phyloP scores from a whole-genome alignment of 2,113 vertebrate species.

The Megaceryle torquata region DNA sequence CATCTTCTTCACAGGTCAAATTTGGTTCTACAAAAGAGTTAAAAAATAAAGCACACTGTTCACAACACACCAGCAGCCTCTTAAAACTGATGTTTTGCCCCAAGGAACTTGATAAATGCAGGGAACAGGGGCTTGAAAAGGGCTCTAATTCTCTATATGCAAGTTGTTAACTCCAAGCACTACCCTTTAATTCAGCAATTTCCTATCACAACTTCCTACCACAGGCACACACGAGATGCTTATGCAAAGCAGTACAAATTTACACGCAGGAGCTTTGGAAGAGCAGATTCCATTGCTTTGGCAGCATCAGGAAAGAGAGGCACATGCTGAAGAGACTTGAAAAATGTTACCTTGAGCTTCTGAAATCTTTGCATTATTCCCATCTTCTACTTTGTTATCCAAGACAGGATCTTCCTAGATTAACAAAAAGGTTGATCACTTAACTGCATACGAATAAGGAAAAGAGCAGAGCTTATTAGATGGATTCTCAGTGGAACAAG shows the following conservation, averaged over 20 bases:
- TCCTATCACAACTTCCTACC: not conserved
- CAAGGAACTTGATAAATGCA: not conserved
- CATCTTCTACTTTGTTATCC: slow-evolving; percentile 22
- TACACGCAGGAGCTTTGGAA: not conserved
- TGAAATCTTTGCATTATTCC: not conserved
- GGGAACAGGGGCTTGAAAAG: not conserved
- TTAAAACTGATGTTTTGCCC: not conserved
- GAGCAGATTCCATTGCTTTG: not conserved
- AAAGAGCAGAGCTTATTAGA: not conserved
- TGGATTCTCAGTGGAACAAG: not conserved
- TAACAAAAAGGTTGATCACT: not conserved
- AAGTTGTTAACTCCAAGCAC: not conserved
- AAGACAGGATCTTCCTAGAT: slow-evolving; percentile 59
- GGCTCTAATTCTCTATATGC: not conserved
- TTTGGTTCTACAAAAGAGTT: slow-evolving; percentile 19
- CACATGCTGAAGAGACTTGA: not conserved
- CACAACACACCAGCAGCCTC: not conserved
- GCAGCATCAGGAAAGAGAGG: not conserved
- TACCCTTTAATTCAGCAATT: not conserved
- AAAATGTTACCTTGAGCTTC: slow-evolving; percentile 61
- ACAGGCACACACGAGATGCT: not conserved
- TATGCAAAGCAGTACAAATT: fast-evolving
- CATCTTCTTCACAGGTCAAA: not conserved
- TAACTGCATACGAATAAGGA: not conserved
- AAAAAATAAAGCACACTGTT: not conserved